Base-by-base conservation (phyloP, 2,888 invertebrate species). In the Limenitis camilla region DNA sequence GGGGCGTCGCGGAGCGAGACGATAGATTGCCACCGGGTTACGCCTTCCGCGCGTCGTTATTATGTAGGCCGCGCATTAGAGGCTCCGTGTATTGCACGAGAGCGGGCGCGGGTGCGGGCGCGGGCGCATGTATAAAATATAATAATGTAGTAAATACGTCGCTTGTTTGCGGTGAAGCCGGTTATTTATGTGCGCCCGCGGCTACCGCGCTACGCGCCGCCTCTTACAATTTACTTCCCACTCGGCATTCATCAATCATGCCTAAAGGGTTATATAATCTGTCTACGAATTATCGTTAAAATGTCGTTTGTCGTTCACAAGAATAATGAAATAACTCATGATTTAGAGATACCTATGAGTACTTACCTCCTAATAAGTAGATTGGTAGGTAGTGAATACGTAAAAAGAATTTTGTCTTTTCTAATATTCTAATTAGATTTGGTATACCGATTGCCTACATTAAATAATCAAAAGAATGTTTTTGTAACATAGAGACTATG, bases 11-110 rank as follows among this genome's bases (percentile, higher is more conserved):
- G 67, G 80, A 84, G 79, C 68, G 83, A 77, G 83, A 81, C 73
- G 76, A 76, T 66, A 70, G 75, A 80, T 74, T 72, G 85, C 88
- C 76, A 83, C 88, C 72, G 87, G 72, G 86, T 87, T 87, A 89
- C 89, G 86, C 89, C 87, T 87, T 84, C 84, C 84, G 81, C 77
- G 75, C 84, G 78, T 81, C 78, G 76, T 85, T 78, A 81, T 83
- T 84, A 86, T 82, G 84, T 86, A 83, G 84, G 84, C 72, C 75
- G 76, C 78, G 83, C 76, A 78, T 86, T 85, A 84, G 84, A 81
- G 81, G 75, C 78, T 74, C 75, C 70, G 78, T 74, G 80, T 78
- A 83, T 75, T 70, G 77, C 68, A 73, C 73, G 19, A 3, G 3
- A 3, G 2, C 19, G 19, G 19, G 19, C 3, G 19, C 19, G 19